phyloP scores from a whole-genome alignment of 2,797 vertebrate species.

The Thaleichthys pacificus region DNA sequence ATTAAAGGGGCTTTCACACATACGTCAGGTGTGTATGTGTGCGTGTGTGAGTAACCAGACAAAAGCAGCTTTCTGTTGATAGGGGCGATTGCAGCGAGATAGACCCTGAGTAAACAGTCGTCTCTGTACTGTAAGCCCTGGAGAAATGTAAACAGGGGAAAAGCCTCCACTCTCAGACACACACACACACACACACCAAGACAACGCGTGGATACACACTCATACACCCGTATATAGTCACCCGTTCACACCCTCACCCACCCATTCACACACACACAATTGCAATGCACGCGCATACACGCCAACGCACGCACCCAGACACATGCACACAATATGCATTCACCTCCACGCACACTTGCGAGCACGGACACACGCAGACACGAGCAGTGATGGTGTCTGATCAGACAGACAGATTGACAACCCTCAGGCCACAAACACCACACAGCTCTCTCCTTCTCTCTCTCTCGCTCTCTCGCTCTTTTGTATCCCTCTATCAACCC shows the following conservation, averaged over 20 bases:
- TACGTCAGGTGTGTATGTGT: constrained; percentile 7
- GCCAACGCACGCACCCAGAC: background rate
- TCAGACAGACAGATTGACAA: constrained; percentile 37
- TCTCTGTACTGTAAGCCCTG: constrained; percentile 5
- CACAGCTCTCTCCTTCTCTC: constrained; percentile 31
- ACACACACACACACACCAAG: background rate
- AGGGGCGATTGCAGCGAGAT: constrained; percentile 5
- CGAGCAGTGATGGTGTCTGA: constrained; percentile 6
- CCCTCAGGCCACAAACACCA: constrained; percentile 43
- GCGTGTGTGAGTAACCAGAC: background rate
- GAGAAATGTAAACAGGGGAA: constrained; percentile 15
- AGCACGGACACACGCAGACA: background rate
- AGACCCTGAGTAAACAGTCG: constrained; percentile 14
- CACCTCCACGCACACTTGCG: no score
- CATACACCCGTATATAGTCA: background rate
- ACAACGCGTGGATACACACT: constrained; percentile 7
- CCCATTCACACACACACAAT: no score
- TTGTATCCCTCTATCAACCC: background rate
- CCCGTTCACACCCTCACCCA: background rate
- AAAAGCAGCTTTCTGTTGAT: constrained; percentile 5
- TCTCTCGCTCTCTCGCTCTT: background rate
- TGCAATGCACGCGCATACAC: no score
- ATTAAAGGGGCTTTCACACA: constrained; percentile 7
- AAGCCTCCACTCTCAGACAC: background rate
- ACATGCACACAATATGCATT: background rate